A percentile compares a stretch with the other conserved stretches of the same genome.
Conservation (phyloP, 2,888 invertebrate genomes). For the Lithosia quadra region DNA sequence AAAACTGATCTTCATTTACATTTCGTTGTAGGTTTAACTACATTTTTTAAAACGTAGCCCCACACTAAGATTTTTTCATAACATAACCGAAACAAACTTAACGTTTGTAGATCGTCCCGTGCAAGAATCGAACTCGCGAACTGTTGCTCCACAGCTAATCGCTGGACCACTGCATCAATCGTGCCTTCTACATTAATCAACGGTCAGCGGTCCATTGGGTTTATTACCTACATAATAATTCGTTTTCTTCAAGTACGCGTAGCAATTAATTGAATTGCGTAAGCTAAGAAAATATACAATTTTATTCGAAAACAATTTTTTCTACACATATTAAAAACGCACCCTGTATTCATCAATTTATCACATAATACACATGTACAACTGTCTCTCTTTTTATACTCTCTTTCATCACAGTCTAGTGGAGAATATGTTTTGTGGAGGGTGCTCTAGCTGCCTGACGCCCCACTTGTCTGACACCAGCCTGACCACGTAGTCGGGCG, state of each 20-base stretch:
- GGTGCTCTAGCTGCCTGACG: constrained; percentile 13
- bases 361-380: constrained; percentile 10
- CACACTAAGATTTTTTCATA: too few relatives aligned
- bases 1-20: too few relatives aligned
- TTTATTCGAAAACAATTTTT: constrained; percentile 3
- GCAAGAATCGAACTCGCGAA: too few relatives aligned
- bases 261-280: not conserved
- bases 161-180: too few relatives aligned
- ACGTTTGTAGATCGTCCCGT: too few relatives aligned
- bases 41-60: too few relatives aligned
- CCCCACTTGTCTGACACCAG: constrained; percentile 64
- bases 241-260: not conserved
- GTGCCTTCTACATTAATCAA: too few relatives aligned
- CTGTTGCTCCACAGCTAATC: too few relatives aligned
- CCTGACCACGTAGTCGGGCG: constrained; percentile 84
- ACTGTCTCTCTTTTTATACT: constrained; percentile 3
- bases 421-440: constrained; percentile 49
- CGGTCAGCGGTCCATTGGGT: too few relatives aligned
- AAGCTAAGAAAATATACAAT: not conserved
- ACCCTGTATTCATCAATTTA: constrained; percentile 18
- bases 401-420: constrained; percentile 58
- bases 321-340: constrained; percentile 5
- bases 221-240: too few relatives aligned
- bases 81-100: too few relatives aligned
- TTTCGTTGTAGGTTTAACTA: too few relatives aligned